Conservation (phyloP, 2,113 vertebrate species). For the Corythornis vintsioides region DNA sequence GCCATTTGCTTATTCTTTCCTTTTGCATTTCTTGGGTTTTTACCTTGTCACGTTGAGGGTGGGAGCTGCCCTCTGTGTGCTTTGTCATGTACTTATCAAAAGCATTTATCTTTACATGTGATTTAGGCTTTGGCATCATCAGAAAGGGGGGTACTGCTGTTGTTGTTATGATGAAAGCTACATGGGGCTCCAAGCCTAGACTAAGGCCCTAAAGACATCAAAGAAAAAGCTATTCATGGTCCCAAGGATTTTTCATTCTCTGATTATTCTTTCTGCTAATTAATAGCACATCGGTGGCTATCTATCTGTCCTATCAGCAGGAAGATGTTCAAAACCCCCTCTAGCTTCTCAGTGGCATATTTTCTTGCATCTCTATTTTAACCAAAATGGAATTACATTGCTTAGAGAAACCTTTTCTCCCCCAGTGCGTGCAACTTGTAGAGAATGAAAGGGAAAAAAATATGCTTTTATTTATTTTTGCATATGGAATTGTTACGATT, state of each 20-base stretch:
- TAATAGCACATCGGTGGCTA: slow-evolving; percentile 3
- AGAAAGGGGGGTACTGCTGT: not conserved
- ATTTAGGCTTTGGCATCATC: not conserved
- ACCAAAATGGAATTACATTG: not conserved
- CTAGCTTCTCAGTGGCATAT: not conserved
- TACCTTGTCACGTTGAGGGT: rapidly evolving
- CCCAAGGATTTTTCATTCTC: not conserved
- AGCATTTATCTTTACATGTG: not conserved
- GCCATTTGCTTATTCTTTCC: not conserved
- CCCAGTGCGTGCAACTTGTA: not conserved
- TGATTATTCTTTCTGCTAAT: slow-evolving; percentile 8
- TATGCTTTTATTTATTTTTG: not conserved
- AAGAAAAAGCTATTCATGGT: not conserved
- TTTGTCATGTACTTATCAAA: not conserved
- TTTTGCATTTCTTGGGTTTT: not conserved
- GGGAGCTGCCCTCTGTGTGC: no score
- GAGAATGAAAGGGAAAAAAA: not conserved
- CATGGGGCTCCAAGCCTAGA: not conserved
- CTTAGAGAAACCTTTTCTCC: slow-evolving; percentile 23
- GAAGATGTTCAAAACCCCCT: not conserved
- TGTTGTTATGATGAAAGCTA: not conserved
- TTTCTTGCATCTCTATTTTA: slow-evolving; percentile 1
- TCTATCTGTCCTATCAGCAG: slow-evolving; percentile 16
- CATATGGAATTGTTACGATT: slow-evolving; percentile 1
- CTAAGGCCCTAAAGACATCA: not conserved